These are phyloP conservation scores for Nylanderia fulva DNA, from an alignment of 1,140 invertebrate species.

Conservation along the genomic window DNA sequence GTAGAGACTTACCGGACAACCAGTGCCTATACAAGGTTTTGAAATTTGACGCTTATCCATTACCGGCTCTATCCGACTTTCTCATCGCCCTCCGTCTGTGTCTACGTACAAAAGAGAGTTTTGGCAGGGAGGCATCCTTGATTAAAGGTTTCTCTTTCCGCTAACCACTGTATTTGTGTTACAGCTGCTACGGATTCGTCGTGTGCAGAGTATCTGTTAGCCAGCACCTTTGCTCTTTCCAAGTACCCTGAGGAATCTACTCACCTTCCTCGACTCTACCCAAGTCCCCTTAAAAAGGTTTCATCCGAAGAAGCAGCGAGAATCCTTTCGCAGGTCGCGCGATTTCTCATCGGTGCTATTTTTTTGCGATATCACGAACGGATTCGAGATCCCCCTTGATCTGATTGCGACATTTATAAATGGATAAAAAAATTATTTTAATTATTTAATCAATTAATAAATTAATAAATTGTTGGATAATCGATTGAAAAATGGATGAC, in stretches of 20 bases:
- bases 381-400: not conserved
- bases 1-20: slow-evolving; percentile 77
- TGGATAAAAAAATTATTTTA: not conserved
- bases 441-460: too few relatives aligned
- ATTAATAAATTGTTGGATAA: not conserved
- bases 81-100: slow-evolving; percentile 70
- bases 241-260: slow-evolving; percentile 8
- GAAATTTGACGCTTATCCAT: slow-evolving; percentile 79
- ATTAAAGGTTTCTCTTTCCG: not conserved
- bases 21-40: slow-evolving; percentile 78
- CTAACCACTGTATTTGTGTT: slow-evolving; percentile 42
- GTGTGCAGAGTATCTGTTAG: not conserved
- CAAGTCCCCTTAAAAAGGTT: slow-evolving; percentile 48
- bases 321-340: not conserved
- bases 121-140: slow-evolving; percentile 37
- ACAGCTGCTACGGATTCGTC: not conserved
- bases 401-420: not conserved
- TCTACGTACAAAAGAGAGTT: slow-evolving; percentile 71
- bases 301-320: slow-evolving; percentile 32
- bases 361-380: not conserved
- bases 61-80: slow-evolving; percentile 74
- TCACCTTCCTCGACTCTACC: slow-evolving; percentile 53
- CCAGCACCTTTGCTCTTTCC: not conserved
- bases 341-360: not conserved
- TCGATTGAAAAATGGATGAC: too few relatives aligned